Percentiles rank a stretch among this genome's conserved stretches.
Evolutionary conservation across 2,113 vertebrate species (phyloP).

Genomic region (Centropristis striata): DNA sequence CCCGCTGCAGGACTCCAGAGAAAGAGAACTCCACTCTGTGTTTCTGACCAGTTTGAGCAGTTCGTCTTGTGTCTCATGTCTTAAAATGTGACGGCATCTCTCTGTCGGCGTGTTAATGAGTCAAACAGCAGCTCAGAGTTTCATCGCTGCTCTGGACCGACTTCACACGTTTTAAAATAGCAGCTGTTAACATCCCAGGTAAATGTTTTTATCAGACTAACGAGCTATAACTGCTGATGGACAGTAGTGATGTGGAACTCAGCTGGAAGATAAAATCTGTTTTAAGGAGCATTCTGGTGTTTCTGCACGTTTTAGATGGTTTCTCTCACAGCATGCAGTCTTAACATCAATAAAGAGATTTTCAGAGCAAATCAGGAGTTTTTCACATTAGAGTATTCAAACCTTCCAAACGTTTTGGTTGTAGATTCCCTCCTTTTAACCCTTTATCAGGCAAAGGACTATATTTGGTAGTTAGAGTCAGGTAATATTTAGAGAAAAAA

Average conservation of each 20-base stretch:
- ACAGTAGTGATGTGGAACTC: not conserved
- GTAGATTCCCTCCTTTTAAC: too few species aligned
- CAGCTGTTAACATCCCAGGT: constrained; percentile 10
- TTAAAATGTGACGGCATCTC: not conserved
- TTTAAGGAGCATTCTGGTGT: constrained; percentile 2
- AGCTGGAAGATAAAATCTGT: not conserved
- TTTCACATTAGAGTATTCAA: not conserved
- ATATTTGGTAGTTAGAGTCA: too few species aligned
- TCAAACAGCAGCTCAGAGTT: not conserved
- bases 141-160: not conserved
- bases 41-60: too few species aligned
- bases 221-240: not conserved
- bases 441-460: too few species aligned
- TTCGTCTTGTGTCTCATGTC: too few species aligned
- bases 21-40: too few species aligned
- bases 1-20: too few species aligned
- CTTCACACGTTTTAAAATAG: constrained; percentile 30
- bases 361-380: not conserved
- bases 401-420: not conserved
- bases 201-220: constrained; percentile 8
- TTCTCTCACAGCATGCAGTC: not conserved
- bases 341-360: not conserved
- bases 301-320: not conserved
- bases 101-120: not conserved
- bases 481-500: too few species aligned